phyloP scores from a whole-genome alignment of 2,888 invertebrate genomes.

The Drosophila borealis region DNA sequence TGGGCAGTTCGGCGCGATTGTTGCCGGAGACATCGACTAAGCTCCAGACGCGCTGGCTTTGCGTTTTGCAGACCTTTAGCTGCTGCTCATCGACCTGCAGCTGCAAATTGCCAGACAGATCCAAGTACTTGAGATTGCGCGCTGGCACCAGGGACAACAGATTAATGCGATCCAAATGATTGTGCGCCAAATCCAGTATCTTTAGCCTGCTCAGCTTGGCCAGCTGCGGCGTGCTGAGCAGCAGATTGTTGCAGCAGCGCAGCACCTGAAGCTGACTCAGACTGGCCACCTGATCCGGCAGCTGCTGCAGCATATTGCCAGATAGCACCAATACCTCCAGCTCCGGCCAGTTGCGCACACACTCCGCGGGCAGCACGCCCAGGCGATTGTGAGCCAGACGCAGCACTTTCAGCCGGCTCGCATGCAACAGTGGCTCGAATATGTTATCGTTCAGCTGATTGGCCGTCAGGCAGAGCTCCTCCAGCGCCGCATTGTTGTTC shows the following conservation, averaged over 20 bases:
- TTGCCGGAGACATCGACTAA: conserved; percentile 94
- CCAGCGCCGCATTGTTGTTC: conserved; percentile 87
- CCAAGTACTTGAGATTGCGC: conserved; percentile 92
- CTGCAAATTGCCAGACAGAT: conserved; percentile 93
- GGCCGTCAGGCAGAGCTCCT: conserved; percentile 90
- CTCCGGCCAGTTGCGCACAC: conserved; percentile 90
- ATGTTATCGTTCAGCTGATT: conserved; percentile 91
- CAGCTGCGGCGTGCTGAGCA: conserved; percentile 91
- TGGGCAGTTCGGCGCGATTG: conserved; percentile 89
- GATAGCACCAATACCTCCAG: conserved; percentile 93
- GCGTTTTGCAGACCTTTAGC: conserved; percentile 91
- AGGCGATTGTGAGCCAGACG: conserved; percentile 93
- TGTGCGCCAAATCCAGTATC: conserved; percentile 94
- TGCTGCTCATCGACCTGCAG: conserved; percentile 93
- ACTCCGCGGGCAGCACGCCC: conserved; percentile 90
- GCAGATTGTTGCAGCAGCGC: conserved; percentile 92
- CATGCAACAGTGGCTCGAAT: conserved; percentile 88
- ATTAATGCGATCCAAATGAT: conserved; percentile 92
- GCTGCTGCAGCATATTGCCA: conserved; percentile 91
- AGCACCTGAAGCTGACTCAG: conserved; percentile 90
- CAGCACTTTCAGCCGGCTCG: conserved; percentile 88
- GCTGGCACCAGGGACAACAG: conserved; percentile 91
- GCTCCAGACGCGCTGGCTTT: conserved; percentile 92
- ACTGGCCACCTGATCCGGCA: conserved; percentile 91
- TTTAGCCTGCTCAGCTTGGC: conserved; percentile 90